These are phyloP conservation scores for Porites evermanni DNA, from an alignment of 92 coral and sea anemone genomes.

Conservation along the genomic window DNA sequence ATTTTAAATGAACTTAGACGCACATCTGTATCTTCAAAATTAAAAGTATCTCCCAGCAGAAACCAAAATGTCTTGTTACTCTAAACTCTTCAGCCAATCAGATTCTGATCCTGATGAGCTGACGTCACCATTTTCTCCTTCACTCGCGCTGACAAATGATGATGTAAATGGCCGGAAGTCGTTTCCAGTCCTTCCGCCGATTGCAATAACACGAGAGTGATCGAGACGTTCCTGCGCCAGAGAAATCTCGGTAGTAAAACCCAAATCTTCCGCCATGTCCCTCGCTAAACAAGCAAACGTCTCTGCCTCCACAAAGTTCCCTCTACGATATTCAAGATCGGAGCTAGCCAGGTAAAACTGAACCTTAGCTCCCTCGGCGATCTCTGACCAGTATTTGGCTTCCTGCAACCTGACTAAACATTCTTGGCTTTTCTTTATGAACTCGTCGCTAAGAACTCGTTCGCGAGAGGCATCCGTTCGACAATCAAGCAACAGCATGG, in stretches of 20 bases:
- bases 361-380: slow-evolving; percentile 23
- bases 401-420: slow-evolving; percentile 31
- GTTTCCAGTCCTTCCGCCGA: not conserved
- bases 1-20: no score
- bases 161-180: no score
- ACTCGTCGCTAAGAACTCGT: slow-evolving; percentile 40
- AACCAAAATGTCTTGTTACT: not conserved
- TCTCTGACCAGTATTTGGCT: slow-evolving; percentile 47
- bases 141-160: slow-evolving; percentile 8
- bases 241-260: slow-evolving; percentile 57
- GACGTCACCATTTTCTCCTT: slow-evolving; percentile 54
- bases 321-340: slow-evolving; percentile 62
- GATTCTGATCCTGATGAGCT: slow-evolving; percentile 40
- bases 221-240: slow-evolving; percentile 66
- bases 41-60: no score
- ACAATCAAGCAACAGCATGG: slow-evolving; percentile 73
- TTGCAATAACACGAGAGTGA: not conserved
- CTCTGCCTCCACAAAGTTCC: slow-evolving; percentile 51
- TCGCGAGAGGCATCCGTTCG: slow-evolving; percentile 59
- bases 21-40: no score
- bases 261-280: slow-evolving; percentile 41
- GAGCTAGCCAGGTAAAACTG: slow-evolving; percentile 57
- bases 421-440: slow-evolving; percentile 44
- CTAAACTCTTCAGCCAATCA: slow-evolving; percentile 40
- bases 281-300: slow-evolving; percentile 53